Conservation (phyloP, 1,140 invertebrate genomes). For the Cyrtorhinus lividipennis region DNA sequence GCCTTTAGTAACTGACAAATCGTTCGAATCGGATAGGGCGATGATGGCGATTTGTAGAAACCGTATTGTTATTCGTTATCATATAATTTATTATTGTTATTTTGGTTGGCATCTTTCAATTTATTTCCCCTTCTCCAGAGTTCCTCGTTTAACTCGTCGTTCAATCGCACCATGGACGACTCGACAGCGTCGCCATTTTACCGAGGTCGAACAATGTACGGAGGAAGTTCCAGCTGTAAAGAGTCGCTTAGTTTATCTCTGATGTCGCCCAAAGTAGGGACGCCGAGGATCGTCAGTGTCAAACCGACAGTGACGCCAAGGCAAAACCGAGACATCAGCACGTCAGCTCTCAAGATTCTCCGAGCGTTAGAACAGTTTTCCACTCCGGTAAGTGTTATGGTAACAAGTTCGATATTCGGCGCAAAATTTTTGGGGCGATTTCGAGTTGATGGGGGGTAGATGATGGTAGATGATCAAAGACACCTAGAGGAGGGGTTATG, state of each 20-base stretch:
- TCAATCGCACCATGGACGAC: constrained; percentile 35
- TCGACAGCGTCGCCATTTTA: constrained; percentile 56
- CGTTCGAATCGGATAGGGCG: no score
- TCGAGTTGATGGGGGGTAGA: no score
- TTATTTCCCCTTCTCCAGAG: constrained; percentile 27
- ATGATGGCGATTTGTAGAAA: no score
- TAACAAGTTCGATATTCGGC: no score
- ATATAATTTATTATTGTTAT: no score
- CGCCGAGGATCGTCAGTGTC: constrained; percentile 32
- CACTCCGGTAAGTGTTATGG: constrained; percentile 47
- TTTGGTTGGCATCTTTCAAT: no score
- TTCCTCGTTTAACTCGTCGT: constrained; percentile 31
- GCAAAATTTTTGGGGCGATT: no score
- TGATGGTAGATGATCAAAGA: no score
- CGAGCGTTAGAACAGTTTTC: constrained; percentile 57
- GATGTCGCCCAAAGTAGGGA: constrained; percentile 25
- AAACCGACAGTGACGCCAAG: constrained; percentile 33
- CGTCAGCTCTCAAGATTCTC: constrained; percentile 50
- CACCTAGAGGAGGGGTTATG: no score
- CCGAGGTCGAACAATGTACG: constrained; percentile 60
- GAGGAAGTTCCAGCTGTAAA: constrained; percentile 44
- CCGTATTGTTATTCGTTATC: no score
- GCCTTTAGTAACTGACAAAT: no score
- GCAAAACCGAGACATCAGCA: constrained; percentile 33
- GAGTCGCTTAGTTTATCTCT: constrained; percentile 1